A percentile compares a stretch with the other conserved stretches of the same genome.
Evolutionary conservation across 2,113 vertebrate species (phyloP).

Genomic region (Taxidea taxus): DNA sequence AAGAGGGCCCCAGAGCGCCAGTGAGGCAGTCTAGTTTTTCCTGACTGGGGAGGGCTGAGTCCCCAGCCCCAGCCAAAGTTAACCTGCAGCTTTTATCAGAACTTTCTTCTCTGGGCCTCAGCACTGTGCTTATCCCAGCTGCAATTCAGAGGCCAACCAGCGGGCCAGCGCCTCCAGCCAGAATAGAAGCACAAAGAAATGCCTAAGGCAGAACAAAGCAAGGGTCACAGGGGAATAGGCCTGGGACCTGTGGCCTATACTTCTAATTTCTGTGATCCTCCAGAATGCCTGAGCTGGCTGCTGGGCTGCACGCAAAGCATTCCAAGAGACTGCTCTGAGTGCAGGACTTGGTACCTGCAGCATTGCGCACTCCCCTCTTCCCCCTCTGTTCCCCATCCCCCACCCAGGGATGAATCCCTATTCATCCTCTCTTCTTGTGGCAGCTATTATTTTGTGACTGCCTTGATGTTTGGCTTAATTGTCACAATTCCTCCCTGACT

Average conservation of each 20-base stretch:
- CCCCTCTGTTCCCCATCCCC: too few species aligned
- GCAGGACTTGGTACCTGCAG: rapidly evolving
- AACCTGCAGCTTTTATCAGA: background rate
- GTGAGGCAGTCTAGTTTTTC: rapidly evolving
- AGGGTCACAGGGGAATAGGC: background rate
- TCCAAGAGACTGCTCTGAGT: background rate
- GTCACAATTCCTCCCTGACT: background rate
- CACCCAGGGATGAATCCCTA: rapidly evolving
- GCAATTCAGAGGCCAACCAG: background rate
- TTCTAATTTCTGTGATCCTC: background rate
- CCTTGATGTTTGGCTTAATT: background rate
- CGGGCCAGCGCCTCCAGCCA: rapidly evolving
- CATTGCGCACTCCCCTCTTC: rapidly evolving
- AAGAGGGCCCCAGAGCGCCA: rapidly evolving
- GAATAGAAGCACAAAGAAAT: background rate
- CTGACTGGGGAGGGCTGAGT: rapidly evolving
- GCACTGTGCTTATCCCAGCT: background rate
- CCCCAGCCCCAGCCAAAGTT: rapidly evolving
- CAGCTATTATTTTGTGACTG: background rate
- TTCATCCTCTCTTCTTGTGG: background rate
- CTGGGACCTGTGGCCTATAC: rapidly evolving
- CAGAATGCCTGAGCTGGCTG: rapidly evolving
- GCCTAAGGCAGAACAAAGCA: background rate
- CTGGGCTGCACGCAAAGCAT: rapidly evolving
- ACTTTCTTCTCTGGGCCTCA: background rate